Conservation (phyloP, 2,797 vertebrate species). For the Characodon lateralis region DNA sequence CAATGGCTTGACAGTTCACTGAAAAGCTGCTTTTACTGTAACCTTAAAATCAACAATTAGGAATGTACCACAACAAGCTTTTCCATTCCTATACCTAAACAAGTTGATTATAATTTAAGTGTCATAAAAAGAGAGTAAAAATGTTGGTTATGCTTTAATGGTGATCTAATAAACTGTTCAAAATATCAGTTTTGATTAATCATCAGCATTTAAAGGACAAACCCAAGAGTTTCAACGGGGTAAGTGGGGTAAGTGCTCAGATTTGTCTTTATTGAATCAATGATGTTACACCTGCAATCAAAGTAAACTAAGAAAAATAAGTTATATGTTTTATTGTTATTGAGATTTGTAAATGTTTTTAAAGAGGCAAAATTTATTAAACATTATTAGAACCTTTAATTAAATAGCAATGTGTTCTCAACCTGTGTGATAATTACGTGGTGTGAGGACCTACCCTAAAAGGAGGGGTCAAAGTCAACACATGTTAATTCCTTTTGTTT, state of each 20-base stretch:
- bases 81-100: background rate
- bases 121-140: background rate
- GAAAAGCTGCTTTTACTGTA: slow-evolving; percentile 30
- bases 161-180: background rate
- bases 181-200: background rate
- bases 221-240: background rate
- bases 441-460: background rate
- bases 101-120: background rate
- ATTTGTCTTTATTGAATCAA: background rate
- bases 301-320: background rate
- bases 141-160: background rate
- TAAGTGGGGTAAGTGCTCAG: background rate
- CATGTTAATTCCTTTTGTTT: background rate
- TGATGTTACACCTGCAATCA: background rate
- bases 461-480: background rate
- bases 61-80: background rate
- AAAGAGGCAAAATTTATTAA: background rate
- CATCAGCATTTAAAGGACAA: background rate
- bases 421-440: background rate
- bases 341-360: background rate
- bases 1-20: slow-evolving; percentile 37
- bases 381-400: background rate
- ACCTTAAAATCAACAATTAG: slow-evolving; percentile 28
- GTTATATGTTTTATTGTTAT: background rate
- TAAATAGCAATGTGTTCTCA: background rate